Conservation (phyloP, 2,888 invertebrate genomes). For the Entomobrya multifasciata region DNA sequence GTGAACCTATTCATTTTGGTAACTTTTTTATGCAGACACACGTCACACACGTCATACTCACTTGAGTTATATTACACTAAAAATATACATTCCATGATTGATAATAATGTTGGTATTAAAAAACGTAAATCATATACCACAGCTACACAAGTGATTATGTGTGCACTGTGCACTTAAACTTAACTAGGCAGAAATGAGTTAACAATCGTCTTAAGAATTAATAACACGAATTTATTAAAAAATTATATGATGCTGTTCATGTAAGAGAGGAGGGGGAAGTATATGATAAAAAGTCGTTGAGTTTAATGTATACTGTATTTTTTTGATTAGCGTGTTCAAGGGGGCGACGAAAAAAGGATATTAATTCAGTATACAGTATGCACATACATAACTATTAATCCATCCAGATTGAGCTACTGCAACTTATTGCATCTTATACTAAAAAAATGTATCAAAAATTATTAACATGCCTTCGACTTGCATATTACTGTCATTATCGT, state of each 20-base stretch:
- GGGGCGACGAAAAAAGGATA: slow-evolving; percentile 37
- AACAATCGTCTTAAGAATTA: slow-evolving; percentile 41
- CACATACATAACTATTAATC: background rate
- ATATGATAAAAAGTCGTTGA: background rate
- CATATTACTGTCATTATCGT: slow-evolving; percentile 1
- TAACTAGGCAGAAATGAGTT: slow-evolving; percentile 57
- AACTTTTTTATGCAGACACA: slow-evolving; percentile 2
- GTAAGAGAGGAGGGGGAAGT: no score
- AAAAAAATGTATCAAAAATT: slow-evolving; percentile 22
- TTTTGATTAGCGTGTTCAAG: slow-evolving; percentile 27
- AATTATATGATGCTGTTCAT: background rate
- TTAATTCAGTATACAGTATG: background rate
- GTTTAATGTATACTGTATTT: slow-evolving; percentile 6
- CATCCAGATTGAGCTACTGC: background rate
- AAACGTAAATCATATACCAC: background rate
- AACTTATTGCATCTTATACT: slow-evolving; percentile 1
- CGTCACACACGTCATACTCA: background rate
- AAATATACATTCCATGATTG: no score
- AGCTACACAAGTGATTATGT: background rate
- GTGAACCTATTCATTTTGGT: slow-evolving; percentile 16
- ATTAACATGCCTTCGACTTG: background rate
- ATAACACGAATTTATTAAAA: background rate
- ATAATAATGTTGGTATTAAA: background rate
- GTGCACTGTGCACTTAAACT: slow-evolving; percentile 22
- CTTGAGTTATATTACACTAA: no score